Conservation (phyloP, 2,113 vertebrate species). For the Leptobrachium ailaonicum region DNA sequence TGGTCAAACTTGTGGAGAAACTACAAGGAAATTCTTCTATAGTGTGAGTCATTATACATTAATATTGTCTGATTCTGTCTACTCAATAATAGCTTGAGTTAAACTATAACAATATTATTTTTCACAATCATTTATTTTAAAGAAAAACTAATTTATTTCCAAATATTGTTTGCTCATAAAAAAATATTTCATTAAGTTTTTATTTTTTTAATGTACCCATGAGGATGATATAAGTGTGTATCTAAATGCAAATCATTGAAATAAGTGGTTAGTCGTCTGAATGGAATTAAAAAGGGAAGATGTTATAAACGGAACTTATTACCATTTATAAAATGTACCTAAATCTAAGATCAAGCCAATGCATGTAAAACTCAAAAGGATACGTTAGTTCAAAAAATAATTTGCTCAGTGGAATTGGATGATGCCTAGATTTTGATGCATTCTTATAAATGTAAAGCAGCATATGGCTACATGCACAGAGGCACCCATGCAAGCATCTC, state of each 20-base stretch:
- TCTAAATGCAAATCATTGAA: slow-evolving; percentile 1
- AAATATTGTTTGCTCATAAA: neutral
- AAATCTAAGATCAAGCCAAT: slow-evolving; percentile 52
- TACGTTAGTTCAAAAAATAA: slow-evolving; percentile 55
- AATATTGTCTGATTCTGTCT: no score
- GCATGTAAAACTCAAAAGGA: slow-evolving; percentile 47
- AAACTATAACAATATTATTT: no score
- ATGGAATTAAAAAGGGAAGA: slow-evolving; percentile 22
- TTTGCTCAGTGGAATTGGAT: slow-evolving; percentile 54
- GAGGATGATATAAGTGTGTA: neutral
- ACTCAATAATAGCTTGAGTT: no score
- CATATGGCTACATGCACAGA: slow-evolving; percentile 92
- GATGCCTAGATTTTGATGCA: slow-evolving; percentile 54
- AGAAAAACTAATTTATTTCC: no score
- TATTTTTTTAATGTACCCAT: neutral
- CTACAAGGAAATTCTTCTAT: no score
- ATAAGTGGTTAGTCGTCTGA: slow-evolving; percentile 39
- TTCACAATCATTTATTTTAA: no score
- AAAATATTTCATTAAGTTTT: neutral
- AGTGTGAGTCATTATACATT: no score
- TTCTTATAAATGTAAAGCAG: slow-evolving; percentile 61
- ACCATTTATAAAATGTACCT: slow-evolving; percentile 51
- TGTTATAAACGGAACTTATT: slow-evolving; percentile 18
- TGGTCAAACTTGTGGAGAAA: no score
- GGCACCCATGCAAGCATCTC: slow-evolving; percentile 90